Evolutionary conservation across 2,888 invertebrate genomes (phyloP), one percentile per base, ranked within the genome.

Genomic region (Drosophila diplacantha): DNA sequence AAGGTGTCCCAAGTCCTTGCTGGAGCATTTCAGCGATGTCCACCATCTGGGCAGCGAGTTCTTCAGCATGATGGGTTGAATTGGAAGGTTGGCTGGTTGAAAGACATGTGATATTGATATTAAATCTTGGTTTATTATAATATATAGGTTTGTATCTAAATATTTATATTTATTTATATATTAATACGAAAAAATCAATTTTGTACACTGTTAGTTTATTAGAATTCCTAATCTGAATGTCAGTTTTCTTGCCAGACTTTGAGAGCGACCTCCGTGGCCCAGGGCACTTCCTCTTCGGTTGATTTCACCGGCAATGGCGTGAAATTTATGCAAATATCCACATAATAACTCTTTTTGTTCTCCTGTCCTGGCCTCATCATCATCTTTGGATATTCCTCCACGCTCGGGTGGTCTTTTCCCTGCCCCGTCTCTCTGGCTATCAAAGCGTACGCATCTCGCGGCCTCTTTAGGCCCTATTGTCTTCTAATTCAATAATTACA

Each of bases 341-440:
- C 55, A 81, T 83, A 85, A 83, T 83, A 85, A 85, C 85, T 85
- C 85, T 83, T 83, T 82, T 84, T 82, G 78, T 79, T 60, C 66
- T 41, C 67, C 69, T 64, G 71, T 59, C 59, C 62, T 71, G 64
- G 71, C 11, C 63, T 54, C 54, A 67, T 69, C 71, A 69, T 61
- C 59, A 52, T 52, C 62, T 71, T 51, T 6, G 61, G 61, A 62
- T 50, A 20, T 61, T 22, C 65, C 71, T 77, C 58, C 43, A 82
- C 77, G 83, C 78, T 82, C 77, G 81, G 83, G 78, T 78, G 83
- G 78, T 82, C 81, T 60, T 32, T 46, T 31, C 49, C 31, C 57
- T 43, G 26, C 26, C 9, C 16, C 43, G 3, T 43, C 46, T 44
- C 60, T 14, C 37, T 18, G 58, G 56, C 75, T 71, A 78, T 78